phyloP scores from a whole-genome alignment of 2,888 invertebrate species.

The Heliothis peltigera region DNA sequence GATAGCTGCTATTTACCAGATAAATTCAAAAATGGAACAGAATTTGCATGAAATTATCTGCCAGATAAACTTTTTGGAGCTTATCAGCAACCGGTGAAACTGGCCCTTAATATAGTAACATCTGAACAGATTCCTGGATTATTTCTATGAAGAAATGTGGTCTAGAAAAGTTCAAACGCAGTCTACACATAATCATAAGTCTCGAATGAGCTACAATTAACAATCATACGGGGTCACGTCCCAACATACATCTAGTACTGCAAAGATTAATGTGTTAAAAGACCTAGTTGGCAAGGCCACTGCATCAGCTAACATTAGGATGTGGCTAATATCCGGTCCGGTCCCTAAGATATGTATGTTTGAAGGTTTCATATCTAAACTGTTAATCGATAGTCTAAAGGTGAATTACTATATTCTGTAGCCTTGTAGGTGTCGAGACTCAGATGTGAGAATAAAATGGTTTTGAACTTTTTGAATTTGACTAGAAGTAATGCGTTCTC shows the following conservation, averaged over 20 bases:
- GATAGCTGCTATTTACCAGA: too few relatives aligned
- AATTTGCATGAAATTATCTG: too few relatives aligned
- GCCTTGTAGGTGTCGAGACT: too few relatives aligned
- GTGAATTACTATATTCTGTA: background rate
- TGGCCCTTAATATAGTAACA: too few relatives aligned
- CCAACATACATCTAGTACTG: slow-evolving; percentile 7
- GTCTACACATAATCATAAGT: background rate
- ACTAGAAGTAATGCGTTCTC: too few relatives aligned
- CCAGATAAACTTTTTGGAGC: too few relatives aligned
- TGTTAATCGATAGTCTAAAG: background rate
- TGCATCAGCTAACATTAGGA: slow-evolving; percentile 41
- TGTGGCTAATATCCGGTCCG: slow-evolving; percentile 42
- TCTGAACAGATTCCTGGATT: too few relatives aligned
- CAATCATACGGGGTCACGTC: slow-evolving; percentile 2
- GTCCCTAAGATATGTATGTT: slow-evolving; percentile 5
- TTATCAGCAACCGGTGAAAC: too few relatives aligned
- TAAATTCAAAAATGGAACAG: too few relatives aligned
- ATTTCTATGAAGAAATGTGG: too few relatives aligned
- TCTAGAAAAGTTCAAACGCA: background rate
- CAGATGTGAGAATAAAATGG: too few relatives aligned
- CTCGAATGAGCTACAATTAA: background rate
- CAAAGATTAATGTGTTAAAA: slow-evolving; percentile 29
- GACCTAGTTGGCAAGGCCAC: slow-evolving; percentile 47
- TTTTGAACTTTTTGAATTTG: too few relatives aligned
- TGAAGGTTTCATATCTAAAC: slow-evolving; percentile 1